Conservation (phyloP, 2,888 invertebrate genomes). For the Cremastobaeus sp. region DNA sequence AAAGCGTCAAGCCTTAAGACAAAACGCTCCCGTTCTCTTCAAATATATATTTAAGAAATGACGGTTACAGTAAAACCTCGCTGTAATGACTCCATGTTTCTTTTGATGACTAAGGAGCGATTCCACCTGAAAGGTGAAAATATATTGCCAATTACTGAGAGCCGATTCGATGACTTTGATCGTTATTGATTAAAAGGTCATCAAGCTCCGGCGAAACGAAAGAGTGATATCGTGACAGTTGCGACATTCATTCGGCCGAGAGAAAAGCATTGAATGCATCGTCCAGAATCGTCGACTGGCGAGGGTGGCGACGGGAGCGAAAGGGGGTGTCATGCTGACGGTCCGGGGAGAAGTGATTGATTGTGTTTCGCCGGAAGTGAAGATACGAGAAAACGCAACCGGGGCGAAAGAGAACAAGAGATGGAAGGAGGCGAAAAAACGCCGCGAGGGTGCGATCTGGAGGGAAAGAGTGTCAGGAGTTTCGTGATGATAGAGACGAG, state of each 20-base stretch:
- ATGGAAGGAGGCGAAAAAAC: constrained; percentile 49
- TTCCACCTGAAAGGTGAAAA: no score
- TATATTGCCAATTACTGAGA: no score
- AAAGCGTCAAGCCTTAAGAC: no score
- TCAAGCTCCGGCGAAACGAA: constrained; percentile 53
- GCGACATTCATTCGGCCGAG: constrained; percentile 62
- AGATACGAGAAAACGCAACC: constrained; percentile 60
- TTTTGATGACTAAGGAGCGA: no score
- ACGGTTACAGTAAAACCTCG: no score
- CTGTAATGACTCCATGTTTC: no score
- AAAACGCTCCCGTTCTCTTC: no score
- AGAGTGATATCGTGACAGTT: constrained; percentile 62
- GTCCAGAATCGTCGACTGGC: constrained; percentile 57
- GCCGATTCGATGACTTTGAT: no score
- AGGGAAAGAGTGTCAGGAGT: constrained; percentile 56
- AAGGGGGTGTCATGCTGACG: constrained; percentile 76
- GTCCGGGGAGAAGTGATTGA: constrained; percentile 77
- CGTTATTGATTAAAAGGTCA: constrained; percentile 59
- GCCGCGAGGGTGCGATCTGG: constrained; percentile 53
- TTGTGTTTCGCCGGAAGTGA: constrained; percentile 77
- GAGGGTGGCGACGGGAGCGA: constrained; percentile 73
- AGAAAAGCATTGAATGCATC: constrained; percentile 61
- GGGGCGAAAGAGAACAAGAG: constrained; percentile 62
- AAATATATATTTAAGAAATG: no score
- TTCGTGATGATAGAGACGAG: constrained; percentile 72